Evolutionary conservation across 2,797 vertebrate genomes (phyloP).

Genomic region (Spheniscus humboldti): DNA sequence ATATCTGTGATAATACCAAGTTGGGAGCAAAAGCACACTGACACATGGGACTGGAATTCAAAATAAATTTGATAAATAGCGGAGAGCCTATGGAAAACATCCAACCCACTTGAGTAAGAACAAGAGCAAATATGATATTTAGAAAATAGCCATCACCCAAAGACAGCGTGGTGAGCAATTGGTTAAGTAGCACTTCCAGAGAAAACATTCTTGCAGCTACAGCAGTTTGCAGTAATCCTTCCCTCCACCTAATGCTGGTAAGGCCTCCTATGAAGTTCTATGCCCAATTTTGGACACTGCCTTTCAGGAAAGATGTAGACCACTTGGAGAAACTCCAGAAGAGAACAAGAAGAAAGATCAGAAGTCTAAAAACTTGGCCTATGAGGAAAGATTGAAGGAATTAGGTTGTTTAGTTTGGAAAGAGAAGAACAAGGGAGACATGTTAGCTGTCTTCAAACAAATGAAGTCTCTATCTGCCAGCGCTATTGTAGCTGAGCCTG

Average conservation of each 20-base stretch:
- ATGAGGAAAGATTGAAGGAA: neutral
- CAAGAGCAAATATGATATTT: neutral
- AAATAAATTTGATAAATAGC: neutral
- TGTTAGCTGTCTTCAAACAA: neutral
- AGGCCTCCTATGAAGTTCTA: neutral
- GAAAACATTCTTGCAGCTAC: neutral
- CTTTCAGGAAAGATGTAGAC: neutral
- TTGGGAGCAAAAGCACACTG: neutral
- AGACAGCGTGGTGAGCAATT: neutral
- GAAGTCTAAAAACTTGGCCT: neutral
- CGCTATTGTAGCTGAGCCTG: neutral
- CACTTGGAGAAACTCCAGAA: slow-evolving; percentile 17
- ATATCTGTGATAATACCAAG: neutral
- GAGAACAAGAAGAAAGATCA: neutral
- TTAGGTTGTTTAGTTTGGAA: neutral
- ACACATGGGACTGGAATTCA: neutral
- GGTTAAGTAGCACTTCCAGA: neutral
- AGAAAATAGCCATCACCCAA: neutral
- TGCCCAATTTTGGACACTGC: neutral
- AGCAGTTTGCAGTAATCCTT: neutral
- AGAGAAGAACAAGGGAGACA: neutral
- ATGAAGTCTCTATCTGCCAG: neutral
- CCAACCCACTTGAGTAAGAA: neutral
- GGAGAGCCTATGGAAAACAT: neutral
- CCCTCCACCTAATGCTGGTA: neutral